Evolutionary conservation across 2,113 vertebrate species (phyloP).

Genomic region (Thermophis baileyi): DNA sequence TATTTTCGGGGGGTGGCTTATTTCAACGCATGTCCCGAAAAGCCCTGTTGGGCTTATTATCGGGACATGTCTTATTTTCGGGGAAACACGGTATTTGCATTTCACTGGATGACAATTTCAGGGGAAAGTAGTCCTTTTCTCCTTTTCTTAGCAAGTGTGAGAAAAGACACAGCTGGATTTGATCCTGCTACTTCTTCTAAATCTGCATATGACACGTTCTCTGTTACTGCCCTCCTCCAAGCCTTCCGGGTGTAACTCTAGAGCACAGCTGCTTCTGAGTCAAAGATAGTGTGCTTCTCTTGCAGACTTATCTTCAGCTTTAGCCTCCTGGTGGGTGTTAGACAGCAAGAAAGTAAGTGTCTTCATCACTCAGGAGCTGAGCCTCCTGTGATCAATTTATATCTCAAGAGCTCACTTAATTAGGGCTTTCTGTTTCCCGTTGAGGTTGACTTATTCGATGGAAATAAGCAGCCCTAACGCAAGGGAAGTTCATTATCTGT

Average conservation of each 20-base stretch:
- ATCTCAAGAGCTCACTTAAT: constrained; percentile 22
- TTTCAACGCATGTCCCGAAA: too few relatives aligned
- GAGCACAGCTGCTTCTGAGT: background rate
- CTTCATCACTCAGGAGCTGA: background rate
- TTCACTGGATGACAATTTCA: background rate
- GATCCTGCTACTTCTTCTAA: background rate
- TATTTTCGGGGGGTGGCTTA: too few relatives aligned
- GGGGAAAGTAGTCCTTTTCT: background rate
- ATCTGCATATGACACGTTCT: background rate
- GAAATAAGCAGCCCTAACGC: background rate
- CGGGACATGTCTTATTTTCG: too few relatives aligned
- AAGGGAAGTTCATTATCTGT: background rate
- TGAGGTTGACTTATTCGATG: background rate
- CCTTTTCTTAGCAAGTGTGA: background rate
- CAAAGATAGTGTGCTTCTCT: background rate
- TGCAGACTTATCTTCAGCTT: background rate
- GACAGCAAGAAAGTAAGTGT: background rate
- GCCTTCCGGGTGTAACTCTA: background rate
- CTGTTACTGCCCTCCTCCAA: background rate
- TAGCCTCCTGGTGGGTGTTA: constrained; percentile 8
- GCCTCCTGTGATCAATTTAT: background rate
- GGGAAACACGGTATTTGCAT: too few relatives aligned
- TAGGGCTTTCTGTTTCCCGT: constrained; percentile 3
- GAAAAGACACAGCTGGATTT: background rate
- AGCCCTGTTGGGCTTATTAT: too few relatives aligned